Base-by-base conservation (phyloP, 1,140 invertebrate genomes). In the Conopomorpha cramerella region DNA sequence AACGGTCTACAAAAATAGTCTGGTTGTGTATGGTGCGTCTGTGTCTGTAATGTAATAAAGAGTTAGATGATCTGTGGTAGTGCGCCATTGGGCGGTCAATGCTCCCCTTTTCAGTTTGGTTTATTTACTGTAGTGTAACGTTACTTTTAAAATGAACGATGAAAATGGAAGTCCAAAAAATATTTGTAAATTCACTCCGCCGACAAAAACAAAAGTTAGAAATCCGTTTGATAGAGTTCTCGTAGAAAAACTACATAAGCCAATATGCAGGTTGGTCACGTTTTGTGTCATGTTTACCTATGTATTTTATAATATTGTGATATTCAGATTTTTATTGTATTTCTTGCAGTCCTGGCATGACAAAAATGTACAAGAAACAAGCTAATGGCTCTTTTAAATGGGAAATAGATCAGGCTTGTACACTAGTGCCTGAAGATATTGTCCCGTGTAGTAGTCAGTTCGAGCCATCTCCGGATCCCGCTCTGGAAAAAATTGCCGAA, bases 201-300 rank as follows among this genome's bases (percentile, higher is more conserved):
- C 67, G 13, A 57, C 59, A 23, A 45, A 48, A 33, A 54, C 40
- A 40, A 77, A 67, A 56, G 51, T 77, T 31, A 61, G 64, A 31
- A 79, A 79, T 62, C 77, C 77, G 1, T 79, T 78, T 42, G 74
- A 79, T 53, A 72, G 57, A 60, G 65, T 51, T 3, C 55, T 78
- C 36, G 70, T 79, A 25, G 70, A 77, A 32, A 64, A 49, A 36
- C 46, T 79, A 36, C 65, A 77, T 43, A 64, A 65, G 40, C 73
- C 70, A 18, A 61, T 79, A 54, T 77, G 77, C 62, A 79, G 77
- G 77, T 79, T 43, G 52, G 45, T 51, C 12, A 30, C n/a, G n/a
- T 10, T 17, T 16, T 11, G 35, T 27, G 43, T 36, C 2, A 31
- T 18, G 13, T 19, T 39, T 13, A 13, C 27, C 16, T 27, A 29